Conservation (phyloP, 2,888 invertebrate genomes). For the Serrognathus titanus region DNA sequence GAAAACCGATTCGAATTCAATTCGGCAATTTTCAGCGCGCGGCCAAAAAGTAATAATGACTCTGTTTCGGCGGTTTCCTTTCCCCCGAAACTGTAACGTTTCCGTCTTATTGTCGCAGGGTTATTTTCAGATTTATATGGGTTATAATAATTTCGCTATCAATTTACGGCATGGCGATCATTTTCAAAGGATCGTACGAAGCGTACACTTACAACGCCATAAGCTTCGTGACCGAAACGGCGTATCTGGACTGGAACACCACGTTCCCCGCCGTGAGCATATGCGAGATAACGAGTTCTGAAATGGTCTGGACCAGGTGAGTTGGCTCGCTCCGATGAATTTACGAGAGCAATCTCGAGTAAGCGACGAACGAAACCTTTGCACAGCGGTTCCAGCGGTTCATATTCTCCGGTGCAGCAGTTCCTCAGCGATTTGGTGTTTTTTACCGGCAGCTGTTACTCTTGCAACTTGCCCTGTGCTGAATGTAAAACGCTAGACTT, state of each 20-base stretch:
- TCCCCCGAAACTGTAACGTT: too few relatives aligned
- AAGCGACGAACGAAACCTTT: background rate
- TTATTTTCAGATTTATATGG: constrained; percentile 56
- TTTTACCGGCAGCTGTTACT: constrained; percentile 51
- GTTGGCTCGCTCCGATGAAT: constrained; percentile 1
- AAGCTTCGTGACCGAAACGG: constrained; percentile 54
- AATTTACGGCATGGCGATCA: constrained; percentile 48
- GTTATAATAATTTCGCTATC: constrained; percentile 49
- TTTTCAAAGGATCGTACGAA: constrained; percentile 53
- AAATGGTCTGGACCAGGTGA: constrained; percentile 39
- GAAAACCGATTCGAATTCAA: too few relatives aligned
- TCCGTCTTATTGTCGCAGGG: background rate
- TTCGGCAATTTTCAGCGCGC: background rate
- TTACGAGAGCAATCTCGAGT: background rate
- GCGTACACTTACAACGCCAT: constrained; percentile 52
- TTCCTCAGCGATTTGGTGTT: constrained; percentile 49
- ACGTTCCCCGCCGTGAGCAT: constrained; percentile 61
- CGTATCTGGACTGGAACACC: constrained; percentile 61
- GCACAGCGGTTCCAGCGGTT: constrained; percentile 2
- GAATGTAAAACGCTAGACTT: constrained; percentile 42
- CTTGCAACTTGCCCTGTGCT: constrained; percentile 45
- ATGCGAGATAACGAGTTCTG: constrained; percentile 52
- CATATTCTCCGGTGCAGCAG: constrained; percentile 33
- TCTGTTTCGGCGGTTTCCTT: background rate
- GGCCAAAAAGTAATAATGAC: too few relatives aligned